Evolutionary conservation across 1,140 invertebrate genomes (phyloP), one percentile per base, ranked within the genome.

Genomic region (Procambarus virginalis): DNA sequence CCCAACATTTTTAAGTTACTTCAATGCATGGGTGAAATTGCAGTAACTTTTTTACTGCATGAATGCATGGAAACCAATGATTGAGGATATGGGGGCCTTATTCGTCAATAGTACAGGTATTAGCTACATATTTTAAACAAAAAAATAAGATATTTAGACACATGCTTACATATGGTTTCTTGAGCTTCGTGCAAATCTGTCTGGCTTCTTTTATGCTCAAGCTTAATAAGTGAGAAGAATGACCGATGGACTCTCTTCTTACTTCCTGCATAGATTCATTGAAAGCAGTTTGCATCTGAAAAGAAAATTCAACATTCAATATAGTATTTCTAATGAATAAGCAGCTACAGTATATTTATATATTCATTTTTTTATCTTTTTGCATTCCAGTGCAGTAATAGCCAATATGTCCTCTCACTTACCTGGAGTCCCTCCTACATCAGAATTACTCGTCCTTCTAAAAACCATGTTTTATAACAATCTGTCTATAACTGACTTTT

Each of bases 191-290:
- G 48, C 80, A 84, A 22, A 89, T 89, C 76, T 84, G 70, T 51
- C 84, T 89, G 58, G 87, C 87, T 77, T 89, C 87, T 58, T 79
- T 89, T n/a, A 89, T 77, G 34, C 45, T 77, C 49, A 89, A 89
- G 20, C 70, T 78, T 9, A 89, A 55, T 46, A 78, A 84, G 20
- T 81, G 87, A 58, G 51, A 51, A 68, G 58, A 64, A 34, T n/a
- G 17, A 49, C 46, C 51, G 48, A 58, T 22, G 6, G 34, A 34
- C 22, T 89, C 87, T 77, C 46, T 84, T 55, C 51, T 83, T 22
- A 89, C 73, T 68, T 89, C 87, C 46, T 78, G 45, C 10, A 89
- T 60, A n/a, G 87, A 84, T 17, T 89, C 87, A 84, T 89, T 89
- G 34, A 89, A 84, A 5, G 84, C 58, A 9, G 81, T 70, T 84